Evolutionary conservation across 2,888 invertebrate genomes (phyloP), one percentile per base, ranked within the genome.

Genomic region (Andrena fulva): DNA sequence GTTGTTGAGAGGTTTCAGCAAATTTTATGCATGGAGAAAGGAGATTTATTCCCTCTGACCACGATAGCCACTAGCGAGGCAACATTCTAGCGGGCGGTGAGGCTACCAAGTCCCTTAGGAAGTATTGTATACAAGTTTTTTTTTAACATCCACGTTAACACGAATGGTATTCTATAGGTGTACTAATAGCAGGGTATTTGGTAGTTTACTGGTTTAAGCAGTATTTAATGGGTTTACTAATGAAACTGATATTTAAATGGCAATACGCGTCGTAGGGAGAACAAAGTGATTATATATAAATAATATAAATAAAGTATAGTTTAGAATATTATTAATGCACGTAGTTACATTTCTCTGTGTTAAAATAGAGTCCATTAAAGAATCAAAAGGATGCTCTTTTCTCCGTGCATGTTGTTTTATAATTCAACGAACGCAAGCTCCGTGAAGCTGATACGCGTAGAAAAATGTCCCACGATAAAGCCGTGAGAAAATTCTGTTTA

Each of bases 11-110:
- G 52, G 42, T 56, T 62, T 67, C 31, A 50, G 20, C 29, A 7
- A 42, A n/a, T 64, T 27, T 62, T 67, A 42, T 76, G 72, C 77
- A 77, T 77, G 80, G 79, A 84, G 80, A 84, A 84, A 77, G 71
- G 66, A 79, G 52, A 27, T 64, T 78, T 64, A 72, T 69, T 29
- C 63, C 16, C 12, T 48, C 72, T 42, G 20, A 60, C 56, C 10
- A 24, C n/a, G 10, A 29, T 54, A 29, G 12, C 24, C 6, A 29
- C 27, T 63, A 48, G 56, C 20, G 7, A 42, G 71, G 33, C 48
- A 56, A 63, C 10, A 29, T 48, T 31, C 33, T 67, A 35, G 27
- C 60, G 31, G 52, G 10, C 8, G 60, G 16, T 16, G 12, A 73
- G 59, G n/a, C 24, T 33, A 24, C 24, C 52, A 64, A 20, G 29